Base-by-base conservation (phyloP, 37 sponge, comb jelly and placozoan genomes). In the Spongia lamella region DNA sequence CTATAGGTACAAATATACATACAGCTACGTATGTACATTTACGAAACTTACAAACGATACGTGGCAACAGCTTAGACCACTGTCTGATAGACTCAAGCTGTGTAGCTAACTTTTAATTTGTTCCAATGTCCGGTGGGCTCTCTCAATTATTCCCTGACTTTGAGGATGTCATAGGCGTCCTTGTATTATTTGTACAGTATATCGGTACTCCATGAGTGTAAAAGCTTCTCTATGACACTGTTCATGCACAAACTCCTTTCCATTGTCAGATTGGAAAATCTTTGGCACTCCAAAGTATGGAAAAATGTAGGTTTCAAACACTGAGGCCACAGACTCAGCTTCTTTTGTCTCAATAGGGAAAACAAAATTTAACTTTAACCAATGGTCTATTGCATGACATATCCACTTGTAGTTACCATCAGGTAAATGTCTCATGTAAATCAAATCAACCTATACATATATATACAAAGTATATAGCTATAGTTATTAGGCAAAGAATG, bases 291-390 rank as follows among this genome's bases (percentile, higher is more conserved):
- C 64, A 63, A 63, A 63, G 7, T 30, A 63, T 31, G 64, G 33
- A 24, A 7, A 63, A 63, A 63, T 20, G 29, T 63, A 7, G 29
- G 34, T 31, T 20, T 63, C 19, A 19, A 63, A 24, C 5, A 35
- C 64, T 63, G 29, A 31, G 5, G 64, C 64, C 33, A 63, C 64
- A 63, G 3, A 34, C 20, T 4, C 64, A 34, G 64, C 33, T 2
- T 7, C 32, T 7, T 63, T 63, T 25, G 20, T 63, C 25, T 20
- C 34, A 63, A 63, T 20, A 35, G 64, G 34, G 7, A 9, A 63
- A 35, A 35, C 64, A 63, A 63, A 63, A 63, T 63, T 63, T 31
- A 63, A 63, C 32, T 63, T 63, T 3, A 35, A 63, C 64, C 64
- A 63, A 7, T 63, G 64, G 33, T 63, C 64, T 19, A 63, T 7